Base-by-base conservation (phyloP, 2,797 vertebrate genomes). In the Distichodus sexfasciatus region DNA sequence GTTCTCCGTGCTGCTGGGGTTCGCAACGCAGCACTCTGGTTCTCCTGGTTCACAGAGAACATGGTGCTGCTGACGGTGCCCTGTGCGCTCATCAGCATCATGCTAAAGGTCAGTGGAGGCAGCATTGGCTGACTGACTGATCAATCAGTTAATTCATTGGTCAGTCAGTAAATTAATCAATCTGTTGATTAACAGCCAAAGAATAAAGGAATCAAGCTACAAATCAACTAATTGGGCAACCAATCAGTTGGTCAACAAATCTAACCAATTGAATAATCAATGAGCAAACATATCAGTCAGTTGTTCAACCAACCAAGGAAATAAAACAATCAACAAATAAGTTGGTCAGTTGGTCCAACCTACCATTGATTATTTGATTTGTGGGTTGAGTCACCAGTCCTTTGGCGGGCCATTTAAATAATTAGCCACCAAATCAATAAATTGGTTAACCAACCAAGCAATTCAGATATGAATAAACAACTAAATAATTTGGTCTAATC, bases 71-170 rank as follows among this genome's bases (percentile, higher is more conserved):
- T 90, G 62, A 23, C 26, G 4, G 69, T 88, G 33, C 86, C 88
- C 28, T 91, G 88, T 54, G 81, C 43, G 4, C 79, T 91, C 43
- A 82, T 93, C 66, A 86, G 78, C 70, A 10, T 91, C 65, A 79
- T 90, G 84, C 15, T 90, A 55, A 93, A 90, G 87, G 90, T 93
- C 86, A 89, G 87, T 90, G 59, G n/a, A 9, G 24, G 19, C 44
- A 12, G 21, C 31, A 2, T 10, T 31, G 3, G 15, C 14, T 4
- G 4, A 46, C 19, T 24, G 3, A 23, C 24, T n/a, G 3, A 19
- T 50, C 44, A 11, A 48, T 50, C 44, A 3, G n/a, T 40, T 31
- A 2, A 10, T 8, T 8, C 11, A 2, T 7, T 10, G 3, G 53
- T 21, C 2, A 53, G 12, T 50, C 12, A 36, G 19, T 9, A 4